Evolutionary conservation across 2,113 vertebrate species (phyloP).

Genomic region (Sus scrofa): T2T-Sscrofa CM000814.6:123429001-123429500

Average conservation of each 20-base stretch:
- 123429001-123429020: too few species aligned
- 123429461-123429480: too few species aligned
- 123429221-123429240: neutral
- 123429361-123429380: too few species aligned
- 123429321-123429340: too few species aligned
- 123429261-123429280: neutral
- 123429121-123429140: neutral
- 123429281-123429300: neutral
- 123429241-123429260: neutral
- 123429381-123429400: too few species aligned
- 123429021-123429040: too few species aligned
- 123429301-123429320: accelerated
- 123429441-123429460: too few species aligned
- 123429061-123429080: neutral
- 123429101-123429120: neutral
- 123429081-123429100: neutral
- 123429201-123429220: neutral
- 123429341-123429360: too few species aligned
- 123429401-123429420: too few species aligned
- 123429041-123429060: too few species aligned
- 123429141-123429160: neutral
- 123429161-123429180: neutral
- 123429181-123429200: neutral
- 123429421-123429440: too few species aligned
- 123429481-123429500: too few species aligned